Evolutionary conservation across 2,888 invertebrate genomes (phyloP), one percentile per base, ranked within the genome.

Genomic region (Philonicus albiceps): DNA sequence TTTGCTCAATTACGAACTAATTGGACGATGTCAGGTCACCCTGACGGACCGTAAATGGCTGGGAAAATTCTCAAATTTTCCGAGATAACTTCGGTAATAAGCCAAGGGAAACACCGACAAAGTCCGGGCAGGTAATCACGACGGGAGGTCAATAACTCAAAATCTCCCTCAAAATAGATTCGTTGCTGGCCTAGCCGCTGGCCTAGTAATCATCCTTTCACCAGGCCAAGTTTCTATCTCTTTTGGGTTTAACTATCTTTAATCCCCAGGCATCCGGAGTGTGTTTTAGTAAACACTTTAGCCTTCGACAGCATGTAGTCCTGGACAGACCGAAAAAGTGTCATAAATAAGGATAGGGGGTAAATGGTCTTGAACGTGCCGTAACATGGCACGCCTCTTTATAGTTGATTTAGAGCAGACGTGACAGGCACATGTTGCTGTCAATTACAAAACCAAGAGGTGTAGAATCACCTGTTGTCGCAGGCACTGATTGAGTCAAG

Each of bases 401-500:
- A 64, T 19, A 64, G 64, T 64, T 64, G 78, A 27, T 78, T 78
- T 43, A 49, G 78, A 49, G 40, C 49, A 49, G 30, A 78, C 49
- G 78, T 78, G 78, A 49, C 78, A 78, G 27, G 30, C 78, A 49
- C 49, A 78, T 78, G 78, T 78, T 78, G 78, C 49, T 49, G 30
- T 78, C 78, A 78, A 78, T 78, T 78, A 78, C 49, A 78, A 78
- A 78, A 43, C 49, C 22, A 78, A 78, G 78, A 78, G 78, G 78
- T 78, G 78, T 78, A 22, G 78, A 78, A 31, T 78, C 53, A 78
- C 78, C 78, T 78, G 78, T 78, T 78, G 78, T 43, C 49, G n/a
- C 49, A 16, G 19, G 49, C 30, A 27, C 49, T 34, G 76, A 76
- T 76, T 76, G 76, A 22, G 64, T 75, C 37, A 4, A 34, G 31